Evolutionary conservation across 2,888 invertebrate genomes (phyloP).

Genomic region (Tanytarsus gracilentus): DNA sequence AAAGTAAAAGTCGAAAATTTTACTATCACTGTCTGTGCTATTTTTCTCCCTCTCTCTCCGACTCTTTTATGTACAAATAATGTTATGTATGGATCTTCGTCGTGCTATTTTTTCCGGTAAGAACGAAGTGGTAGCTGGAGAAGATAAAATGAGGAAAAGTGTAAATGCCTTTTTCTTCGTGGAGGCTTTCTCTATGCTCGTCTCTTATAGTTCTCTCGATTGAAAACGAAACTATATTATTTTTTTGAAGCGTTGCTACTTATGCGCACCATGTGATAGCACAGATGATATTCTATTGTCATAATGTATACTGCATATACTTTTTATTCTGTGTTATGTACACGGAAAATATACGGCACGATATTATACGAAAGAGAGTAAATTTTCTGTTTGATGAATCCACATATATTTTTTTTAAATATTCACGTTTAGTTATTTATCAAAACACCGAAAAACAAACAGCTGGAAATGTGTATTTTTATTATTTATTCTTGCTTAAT

Average conservation of each 20-base stretch:
- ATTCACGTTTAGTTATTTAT: constrained; percentile 22
- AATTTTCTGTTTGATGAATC: constrained; percentile 3
- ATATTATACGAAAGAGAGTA: neutral
- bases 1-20: constrained; percentile 26
- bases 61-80: neutral
- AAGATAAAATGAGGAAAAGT: too few relatives aligned
- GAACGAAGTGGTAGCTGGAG: too few relatives aligned
- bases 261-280: constrained; percentile 29
- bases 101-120: too few relatives aligned
- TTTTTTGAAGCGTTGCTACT: constrained; percentile 26
- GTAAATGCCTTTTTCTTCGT: too few relatives aligned
- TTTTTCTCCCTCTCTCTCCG: neutral
- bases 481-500: constrained; percentile 12
- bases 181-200: too few relatives aligned
- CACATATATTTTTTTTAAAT: constrained; percentile 14
- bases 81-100: constrained; percentile 2
- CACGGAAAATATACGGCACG: constrained; percentile 9
- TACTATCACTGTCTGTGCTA: constrained; percentile 21
- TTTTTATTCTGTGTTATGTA: neutral
- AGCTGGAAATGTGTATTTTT: constrained; percentile 21
- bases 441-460: constrained; percentile 16
- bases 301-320: constrained; percentile 21
- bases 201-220: too few relatives aligned
- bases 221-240: too few relatives aligned
- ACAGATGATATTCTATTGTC: constrained; percentile 29